phyloP scores from a whole-genome alignment of 2,888 invertebrate species.

The Blera fallax region DNA sequence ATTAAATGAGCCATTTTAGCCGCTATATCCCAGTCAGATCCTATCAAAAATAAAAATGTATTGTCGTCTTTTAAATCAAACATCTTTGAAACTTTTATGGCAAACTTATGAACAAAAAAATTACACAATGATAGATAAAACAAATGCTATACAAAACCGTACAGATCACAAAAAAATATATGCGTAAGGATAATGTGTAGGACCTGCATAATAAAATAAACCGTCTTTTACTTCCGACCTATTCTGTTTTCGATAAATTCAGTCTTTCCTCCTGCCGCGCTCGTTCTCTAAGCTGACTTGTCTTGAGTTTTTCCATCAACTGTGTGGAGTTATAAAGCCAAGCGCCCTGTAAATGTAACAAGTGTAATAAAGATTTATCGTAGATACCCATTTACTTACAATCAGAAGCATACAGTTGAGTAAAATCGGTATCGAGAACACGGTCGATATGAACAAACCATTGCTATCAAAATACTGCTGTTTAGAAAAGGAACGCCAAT shows the following conservation, averaged over 20 bases:
- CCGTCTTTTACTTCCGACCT: background rate
- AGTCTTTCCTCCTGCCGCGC: conserved; percentile 83
- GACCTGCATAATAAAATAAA: background rate
- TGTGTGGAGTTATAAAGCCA: conserved; percentile 95
- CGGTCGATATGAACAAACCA: conserved; percentile 95
- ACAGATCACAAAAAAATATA: background rate
- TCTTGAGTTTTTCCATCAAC: conserved; percentile 92
- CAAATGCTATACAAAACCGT: conserved; percentile 20
- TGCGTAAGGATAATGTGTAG: background rate
- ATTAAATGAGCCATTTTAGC: too few relatives aligned
- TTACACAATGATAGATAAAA: conserved; percentile 1
- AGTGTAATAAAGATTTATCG: background rate
- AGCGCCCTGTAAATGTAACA: conserved; percentile 86
- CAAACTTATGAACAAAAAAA: conserved; percentile 35
- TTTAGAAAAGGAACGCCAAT: conserved; percentile 93
- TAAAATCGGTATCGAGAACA: conserved; percentile 95
- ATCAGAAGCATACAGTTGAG: conserved; percentile 96
- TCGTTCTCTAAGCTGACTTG: conserved; percentile 89
- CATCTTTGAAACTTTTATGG: conserved; percentile 28
- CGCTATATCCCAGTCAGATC: too few relatives aligned
- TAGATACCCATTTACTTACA: conserved; percentile 88
- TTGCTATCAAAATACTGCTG: conserved; percentile 97
- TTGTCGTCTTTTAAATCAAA: background rate
- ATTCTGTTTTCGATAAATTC: conserved; percentile 43
- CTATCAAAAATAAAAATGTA: too few relatives aligned